Percentiles rank a stretch among this genome's conserved stretches.
phyloP scores from a whole-genome alignment of 2,888 invertebrate genomes.

The Atrina japonica region DNA sequence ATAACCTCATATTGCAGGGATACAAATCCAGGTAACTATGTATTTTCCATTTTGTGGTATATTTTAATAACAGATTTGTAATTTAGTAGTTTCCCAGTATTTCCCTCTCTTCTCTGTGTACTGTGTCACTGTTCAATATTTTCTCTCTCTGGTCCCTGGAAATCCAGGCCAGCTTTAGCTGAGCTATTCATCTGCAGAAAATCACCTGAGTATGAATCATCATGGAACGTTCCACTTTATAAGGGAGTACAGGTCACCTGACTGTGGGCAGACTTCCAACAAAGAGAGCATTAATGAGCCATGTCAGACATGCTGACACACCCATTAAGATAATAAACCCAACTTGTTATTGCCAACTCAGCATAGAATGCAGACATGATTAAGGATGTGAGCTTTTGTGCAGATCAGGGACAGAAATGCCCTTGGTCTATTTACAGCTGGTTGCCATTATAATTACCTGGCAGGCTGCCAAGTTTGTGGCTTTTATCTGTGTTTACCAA shows the following conservation, averaged over 20 bases:
- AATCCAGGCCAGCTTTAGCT: constrained; percentile 11
- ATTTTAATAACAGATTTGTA: constrained; percentile 8
- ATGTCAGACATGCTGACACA: neutral
- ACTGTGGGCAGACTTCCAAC: no score
- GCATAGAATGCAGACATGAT: constrained; percentile 27
- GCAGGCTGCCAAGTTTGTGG: constrained; percentile 55
- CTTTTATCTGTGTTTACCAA: constrained; percentile 38
- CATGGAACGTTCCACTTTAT: constrained; percentile 25
- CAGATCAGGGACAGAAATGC: constrained; percentile 30
- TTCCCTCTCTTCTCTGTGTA: neutral
- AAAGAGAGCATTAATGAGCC: neutral
- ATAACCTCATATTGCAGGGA: constrained; percentile 13
- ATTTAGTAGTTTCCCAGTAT: constrained; percentile 4
- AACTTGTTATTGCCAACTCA: constrained; percentile 28
- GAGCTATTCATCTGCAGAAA: constrained; percentile 32
- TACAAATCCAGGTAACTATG: constrained; percentile 17
- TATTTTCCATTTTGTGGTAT: constrained; percentile 22
- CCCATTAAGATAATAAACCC: constrained; percentile 18
- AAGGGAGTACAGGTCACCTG: constrained; percentile 9
- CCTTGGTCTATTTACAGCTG: constrained; percentile 45
- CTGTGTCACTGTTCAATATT: no score
- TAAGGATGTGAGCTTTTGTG: constrained; percentile 24
- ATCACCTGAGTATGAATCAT: constrained; percentile 52
- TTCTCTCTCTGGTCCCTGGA: no score
- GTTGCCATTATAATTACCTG: constrained; percentile 43